Conservation (phyloP, 53 echinoderm and acorn worm genomes). For the Actinopyga echinites region DNA sequence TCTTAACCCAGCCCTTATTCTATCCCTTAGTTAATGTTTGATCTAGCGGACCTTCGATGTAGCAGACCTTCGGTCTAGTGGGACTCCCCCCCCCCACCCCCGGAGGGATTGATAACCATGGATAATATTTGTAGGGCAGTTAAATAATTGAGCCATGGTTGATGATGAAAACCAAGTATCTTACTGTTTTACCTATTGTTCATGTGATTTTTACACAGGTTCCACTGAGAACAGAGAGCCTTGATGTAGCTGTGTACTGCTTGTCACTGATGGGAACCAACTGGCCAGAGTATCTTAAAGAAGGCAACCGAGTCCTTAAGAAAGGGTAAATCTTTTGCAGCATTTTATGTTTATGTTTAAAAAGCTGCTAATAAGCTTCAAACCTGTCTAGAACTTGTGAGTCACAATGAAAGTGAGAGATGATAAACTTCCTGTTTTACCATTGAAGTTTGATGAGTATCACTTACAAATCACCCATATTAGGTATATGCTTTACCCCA, state of each 20-base stretch:
- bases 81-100: no score
- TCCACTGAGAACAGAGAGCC: constrained; percentile 62
- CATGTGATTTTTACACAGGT: constrained; percentile 51
- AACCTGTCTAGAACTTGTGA: background rate
- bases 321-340: constrained; percentile 52
- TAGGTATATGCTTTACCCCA: no score
- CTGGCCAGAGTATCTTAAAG: constrained; percentile 80
- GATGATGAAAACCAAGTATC: background rate
- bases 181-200: background rate
- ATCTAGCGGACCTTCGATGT: no score
- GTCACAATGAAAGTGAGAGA: background rate
- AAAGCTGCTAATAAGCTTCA: background rate
- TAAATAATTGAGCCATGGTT: no score
- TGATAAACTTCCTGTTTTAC: no score
- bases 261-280: constrained; percentile 96
- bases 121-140: no score
- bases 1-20: no score
- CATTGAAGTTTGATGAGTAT: no score
- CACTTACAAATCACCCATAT: no score
- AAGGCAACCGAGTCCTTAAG: constrained; percentile 88
- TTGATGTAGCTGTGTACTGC: constrained; percentile 88
- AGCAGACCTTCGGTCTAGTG: no score
- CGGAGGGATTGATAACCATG: no score
- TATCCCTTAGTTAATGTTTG: no score
- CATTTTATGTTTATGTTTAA: background rate